phyloP scores from a whole-genome alignment of 2,888 invertebrate species.

The Caenorhabditis drosophilae region DNA sequence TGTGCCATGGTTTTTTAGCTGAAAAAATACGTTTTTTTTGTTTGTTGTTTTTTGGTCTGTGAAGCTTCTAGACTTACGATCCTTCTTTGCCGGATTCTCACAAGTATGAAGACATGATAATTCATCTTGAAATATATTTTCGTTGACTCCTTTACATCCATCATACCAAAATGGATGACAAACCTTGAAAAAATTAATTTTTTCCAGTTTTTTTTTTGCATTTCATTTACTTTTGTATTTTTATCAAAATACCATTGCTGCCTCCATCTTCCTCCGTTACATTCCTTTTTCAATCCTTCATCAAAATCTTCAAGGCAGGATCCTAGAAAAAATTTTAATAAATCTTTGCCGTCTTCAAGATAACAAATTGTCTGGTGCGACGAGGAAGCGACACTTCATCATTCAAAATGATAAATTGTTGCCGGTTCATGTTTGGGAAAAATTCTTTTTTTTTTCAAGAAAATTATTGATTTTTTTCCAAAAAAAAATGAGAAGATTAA shows the following conservation, averaged over 20 bases:
- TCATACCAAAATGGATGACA: constrained; percentile 67
- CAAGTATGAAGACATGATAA: constrained; percentile 56
- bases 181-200: constrained; percentile 30
- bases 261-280: constrained; percentile 66
- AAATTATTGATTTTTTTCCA: no score
- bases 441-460: no score
- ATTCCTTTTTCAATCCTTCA: constrained; percentile 62
- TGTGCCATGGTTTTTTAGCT: constrained; percentile 59
- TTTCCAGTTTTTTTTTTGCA: not conserved
- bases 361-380: no score
- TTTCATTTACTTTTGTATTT: constrained; percentile 35
- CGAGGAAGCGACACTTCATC: constrained; percentile 18
- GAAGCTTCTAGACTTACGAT: constrained; percentile 42
- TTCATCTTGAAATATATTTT: constrained; percentile 65
- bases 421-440: not conserved
- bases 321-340: constrained; percentile 31
- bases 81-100: constrained; percentile 57
- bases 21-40: constrained; percentile 12
- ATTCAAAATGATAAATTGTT: constrained; percentile 13
- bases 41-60: no score
- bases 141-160: constrained; percentile 58
- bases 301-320: constrained; percentile 66
- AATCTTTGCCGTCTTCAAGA: no score
- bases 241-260: constrained; percentile 65
- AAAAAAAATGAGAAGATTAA: no score